These are phyloP conservation scores for Adineta ricciae DNA, from an alignment of 2,888 invertebrate species.

Conservation along the genomic window DNA sequence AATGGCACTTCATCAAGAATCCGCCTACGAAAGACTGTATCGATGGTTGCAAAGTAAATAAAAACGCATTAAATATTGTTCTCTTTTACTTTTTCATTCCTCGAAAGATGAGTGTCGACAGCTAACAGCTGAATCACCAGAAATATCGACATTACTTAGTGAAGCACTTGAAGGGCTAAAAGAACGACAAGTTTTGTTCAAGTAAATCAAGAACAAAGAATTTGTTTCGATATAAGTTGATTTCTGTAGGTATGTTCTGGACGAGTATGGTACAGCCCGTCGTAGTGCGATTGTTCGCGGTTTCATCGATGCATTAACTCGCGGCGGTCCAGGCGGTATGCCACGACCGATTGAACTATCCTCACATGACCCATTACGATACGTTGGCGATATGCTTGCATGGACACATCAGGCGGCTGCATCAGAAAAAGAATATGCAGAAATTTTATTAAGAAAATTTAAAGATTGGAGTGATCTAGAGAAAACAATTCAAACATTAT, in stretches of 20 bases:
- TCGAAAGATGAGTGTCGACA: slow-evolving; percentile 52
- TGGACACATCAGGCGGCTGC: slow-evolving; percentile 75
- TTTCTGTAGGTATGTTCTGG: slow-evolving; percentile 66
- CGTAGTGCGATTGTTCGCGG: slow-evolving; percentile 74
- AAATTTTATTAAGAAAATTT: slow-evolving; percentile 70
- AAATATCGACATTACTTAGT: slow-evolving; percentile 66
- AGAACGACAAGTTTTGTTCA: slow-evolving; percentile 78
- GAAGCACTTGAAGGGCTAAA: slow-evolving; percentile 79
- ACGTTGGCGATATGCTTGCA: slow-evolving; percentile 89
- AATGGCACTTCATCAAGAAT: slow-evolving; percentile 81
- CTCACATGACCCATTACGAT: slow-evolving; percentile 65
- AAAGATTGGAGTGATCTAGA: slow-evolving; percentile 54
- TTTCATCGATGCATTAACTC: slow-evolving; percentile 86
- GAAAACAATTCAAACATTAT: slow-evolving; percentile 46
- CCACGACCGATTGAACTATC: slow-evolving; percentile 86
- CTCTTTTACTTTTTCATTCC: background rate
- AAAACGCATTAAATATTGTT: too few species aligned
- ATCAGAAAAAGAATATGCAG: slow-evolving; percentile 70
- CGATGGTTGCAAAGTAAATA: slow-evolving; percentile 85
- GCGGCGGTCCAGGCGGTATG: slow-evolving; percentile 68
- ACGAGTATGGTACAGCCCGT: slow-evolving; percentile 79
- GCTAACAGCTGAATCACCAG: slow-evolving; percentile 70
- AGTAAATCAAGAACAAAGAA: slow-evolving; percentile 55
- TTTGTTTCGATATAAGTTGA: too few species aligned
- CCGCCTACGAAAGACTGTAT: slow-evolving; percentile 84